Base-by-base conservation (phyloP, 2,888 invertebrate species). In the Hololepta plana region DNA sequence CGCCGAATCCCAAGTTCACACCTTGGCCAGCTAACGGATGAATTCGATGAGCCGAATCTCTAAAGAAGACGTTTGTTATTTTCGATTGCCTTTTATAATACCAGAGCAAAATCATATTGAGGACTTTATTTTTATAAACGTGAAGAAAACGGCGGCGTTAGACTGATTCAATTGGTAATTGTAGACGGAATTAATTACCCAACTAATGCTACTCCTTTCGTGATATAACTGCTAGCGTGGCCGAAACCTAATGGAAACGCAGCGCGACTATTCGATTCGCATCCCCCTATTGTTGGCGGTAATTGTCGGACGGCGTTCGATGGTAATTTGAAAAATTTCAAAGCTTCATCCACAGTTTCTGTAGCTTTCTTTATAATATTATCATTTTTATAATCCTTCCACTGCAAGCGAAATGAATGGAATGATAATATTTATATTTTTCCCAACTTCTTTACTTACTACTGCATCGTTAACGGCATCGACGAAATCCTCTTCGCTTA, bases 21-120 rank as follows among this genome's bases (percentile, higher is more conserved):
- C 98, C 98, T 57, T 95, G 95, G 0, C 96, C 96, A 17, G 96
- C 96, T 37, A 98, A 52, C 0, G 96, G 96, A 56, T 98, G 96
- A 11, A 96, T 69, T 36, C 90, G 65, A 57, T 95, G 81, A 1
- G 85, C 79, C 20, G 87, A 81, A 53, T 87, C 87, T 1, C 81
- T 80, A 43, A 16, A 53, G 42, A 34, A 25, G 26, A 34, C n/a
- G n/a, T n/a, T n/a, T n/a, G n/a, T n/a, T n/a, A n/a, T n/a, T n/a
- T n/a, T n/a, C n/a, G n/a, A n/a, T n/a, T n/a, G n/a, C n/a, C n/a
- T n/a, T n/a, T n/a, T n/a, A n/a, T n/a, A n/a, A n/a, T n/a, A n/a
- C n/a, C n/a, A n/a, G n/a, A n/a, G n/a, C n/a, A 25, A 10, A 13
- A 20, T 26, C 20, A 12, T 20, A 26, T 23, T 12, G n/a, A n/a